These are phyloP conservation scores for Bradysia coprophila DNA, from an alignment of 1,140 invertebrate species.

Conservation along the genomic window DNA sequence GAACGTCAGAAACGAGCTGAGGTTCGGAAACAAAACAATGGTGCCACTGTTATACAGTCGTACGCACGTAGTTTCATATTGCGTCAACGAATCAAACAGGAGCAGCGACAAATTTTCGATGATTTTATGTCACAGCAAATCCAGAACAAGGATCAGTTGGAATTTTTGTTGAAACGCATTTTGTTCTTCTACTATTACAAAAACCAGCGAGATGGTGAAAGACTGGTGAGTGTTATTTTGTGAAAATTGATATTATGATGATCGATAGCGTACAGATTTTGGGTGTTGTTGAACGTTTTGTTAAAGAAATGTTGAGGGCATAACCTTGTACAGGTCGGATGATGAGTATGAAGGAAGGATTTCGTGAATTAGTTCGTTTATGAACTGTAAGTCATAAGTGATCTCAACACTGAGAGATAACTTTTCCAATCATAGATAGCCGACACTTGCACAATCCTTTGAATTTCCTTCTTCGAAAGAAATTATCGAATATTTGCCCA, in stretches of 20 bases:
- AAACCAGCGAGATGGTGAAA: conserved; percentile 38
- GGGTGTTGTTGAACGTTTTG: too few relatives aligned
- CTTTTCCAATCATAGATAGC: too few relatives aligned
- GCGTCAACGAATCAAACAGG: conserved; percentile 42
- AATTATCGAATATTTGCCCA: too few relatives aligned
- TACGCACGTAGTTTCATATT: conserved; percentile 55
- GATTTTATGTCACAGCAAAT: conserved; percentile 26
- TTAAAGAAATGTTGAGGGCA: too few relatives aligned
- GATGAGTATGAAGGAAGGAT: too few relatives aligned
- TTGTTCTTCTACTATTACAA: conserved; percentile 55
- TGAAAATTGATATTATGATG: conserved; percentile 3
- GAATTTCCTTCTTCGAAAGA: too few relatives aligned
- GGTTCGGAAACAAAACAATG: conserved; percentile 35
- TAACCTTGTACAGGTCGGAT: too few relatives aligned
- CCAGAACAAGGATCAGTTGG: conserved; percentile 28
- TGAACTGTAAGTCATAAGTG: too few relatives aligned
- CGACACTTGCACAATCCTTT: too few relatives aligned
- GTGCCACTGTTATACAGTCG: conserved; percentile 40
- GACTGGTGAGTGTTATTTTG: conserved; percentile 39
- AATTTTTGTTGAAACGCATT: conserved; percentile 35
- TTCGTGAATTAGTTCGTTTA: too few relatives aligned
- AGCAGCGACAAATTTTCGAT: conserved; percentile 50
- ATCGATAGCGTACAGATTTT: too few relatives aligned
- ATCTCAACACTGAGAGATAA: too few relatives aligned
- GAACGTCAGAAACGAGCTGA: conserved; percentile 77